Conservation (phyloP, 2,797 vertebrate genomes). For the Columba guinea region DNA sequence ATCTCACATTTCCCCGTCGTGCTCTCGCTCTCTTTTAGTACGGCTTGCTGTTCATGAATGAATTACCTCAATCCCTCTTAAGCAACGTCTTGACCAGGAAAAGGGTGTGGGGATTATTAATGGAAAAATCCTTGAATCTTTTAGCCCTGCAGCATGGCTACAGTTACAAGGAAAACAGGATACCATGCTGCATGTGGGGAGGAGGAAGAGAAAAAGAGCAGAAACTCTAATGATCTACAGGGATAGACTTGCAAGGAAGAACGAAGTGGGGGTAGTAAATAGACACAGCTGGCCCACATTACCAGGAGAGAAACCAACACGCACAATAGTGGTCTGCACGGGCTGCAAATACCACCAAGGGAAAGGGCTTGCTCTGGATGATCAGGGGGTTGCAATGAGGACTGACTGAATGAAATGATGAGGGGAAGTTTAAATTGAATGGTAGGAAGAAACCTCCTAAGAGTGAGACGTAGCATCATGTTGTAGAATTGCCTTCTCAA, state of each 20-base stretch:
- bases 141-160: slow-evolving; percentile 7
- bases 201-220: slow-evolving; percentile 35
- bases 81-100: slow-evolving; percentile 62
- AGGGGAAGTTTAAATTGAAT: not conserved
- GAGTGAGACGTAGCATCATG: not conserved
- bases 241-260: not conserved
- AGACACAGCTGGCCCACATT: not conserved
- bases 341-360: not conserved
- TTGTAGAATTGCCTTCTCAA: not conserved
- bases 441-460: not conserved
- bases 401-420: not conserved
- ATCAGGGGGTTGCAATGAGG: not conserved
- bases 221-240: slow-evolving; percentile 12
- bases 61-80: slow-evolving; percentile 72
- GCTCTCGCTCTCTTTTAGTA: slow-evolving; percentile 23
- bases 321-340: not conserved
- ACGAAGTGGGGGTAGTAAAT: not conserved
- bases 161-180: slow-evolving; percentile 71
- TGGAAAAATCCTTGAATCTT: slow-evolving; percentile 73
- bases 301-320: not conserved
- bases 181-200: not conserved
- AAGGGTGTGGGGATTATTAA: slow-evolving; percentile 67
- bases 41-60: slow-evolving; percentile 64
- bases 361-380: not conserved
- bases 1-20: slow-evolving; percentile 41